A percentile compares a stretch with the other conserved stretches of the same genome.
phyloP scores from a whole-genome alignment of 2,797 vertebrate genomes.

The Lerista edwardsae region DNA sequence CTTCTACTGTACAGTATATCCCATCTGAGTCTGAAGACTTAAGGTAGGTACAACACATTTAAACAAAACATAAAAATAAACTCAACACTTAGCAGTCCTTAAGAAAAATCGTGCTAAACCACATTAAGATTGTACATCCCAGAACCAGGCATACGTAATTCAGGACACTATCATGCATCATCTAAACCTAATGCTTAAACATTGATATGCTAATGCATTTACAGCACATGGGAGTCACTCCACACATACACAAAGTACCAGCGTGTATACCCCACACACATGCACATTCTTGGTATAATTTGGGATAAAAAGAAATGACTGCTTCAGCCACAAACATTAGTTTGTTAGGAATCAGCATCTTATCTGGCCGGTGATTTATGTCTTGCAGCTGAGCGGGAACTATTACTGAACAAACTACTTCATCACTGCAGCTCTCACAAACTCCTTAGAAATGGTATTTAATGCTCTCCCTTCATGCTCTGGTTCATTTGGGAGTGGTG shows the following conservation, averaged over 20 bases:
- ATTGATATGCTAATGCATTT: background rate
- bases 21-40: background rate
- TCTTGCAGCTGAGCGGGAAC: conserved; percentile 58
- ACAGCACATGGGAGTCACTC: background rate
- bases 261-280: background rate
- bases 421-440: conserved; percentile 63
- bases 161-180: background rate
- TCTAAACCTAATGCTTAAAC: background rate
- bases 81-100: background rate
- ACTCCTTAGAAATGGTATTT: conserved; percentile 63
- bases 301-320: conserved; percentile 16
- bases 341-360: conserved; percentile 50
- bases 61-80: background rate
- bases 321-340: conserved; percentile 50
- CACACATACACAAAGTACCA: conserved; percentile 9
- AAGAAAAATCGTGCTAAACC: background rate
- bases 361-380: conserved; percentile 66
- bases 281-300: conserved; percentile 12
- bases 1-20: background rate
- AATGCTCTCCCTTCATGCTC: conserved; percentile 70
- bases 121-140: background rate
- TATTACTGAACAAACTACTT: conserved; percentile 69
- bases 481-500: conserved; percentile 66
- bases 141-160: background rate
- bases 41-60: background rate